A percentile compares a stretch with the other conserved stretches of the same genome.
Evolutionary conservation across 2,113 vertebrate genomes (phyloP).

Genomic region (Andinoacara biseriatus): DNA sequence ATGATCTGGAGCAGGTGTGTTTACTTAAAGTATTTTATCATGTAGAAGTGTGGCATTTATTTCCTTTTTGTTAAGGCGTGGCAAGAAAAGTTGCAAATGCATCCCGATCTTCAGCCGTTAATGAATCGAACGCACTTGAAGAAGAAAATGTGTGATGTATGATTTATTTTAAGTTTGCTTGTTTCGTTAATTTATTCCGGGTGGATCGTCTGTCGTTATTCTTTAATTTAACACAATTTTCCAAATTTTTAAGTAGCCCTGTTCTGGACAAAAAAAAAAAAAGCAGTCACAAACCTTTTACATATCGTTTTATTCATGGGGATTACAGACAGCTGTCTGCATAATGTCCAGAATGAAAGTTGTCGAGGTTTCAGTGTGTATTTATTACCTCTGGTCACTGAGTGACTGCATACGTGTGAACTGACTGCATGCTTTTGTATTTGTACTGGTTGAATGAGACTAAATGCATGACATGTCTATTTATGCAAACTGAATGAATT

Average conservation of each 20-base stretch:
- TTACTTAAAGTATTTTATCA: constrained; percentile 73
- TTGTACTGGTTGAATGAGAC: constrained; percentile 66
- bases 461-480: constrained; percentile 67
- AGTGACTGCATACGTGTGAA: constrained; percentile 62
- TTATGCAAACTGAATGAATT: constrained; percentile 73
- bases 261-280: constrained; percentile 74
- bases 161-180: constrained; percentile 68
- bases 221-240: constrained; percentile 67
- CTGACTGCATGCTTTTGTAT: constrained; percentile 56
- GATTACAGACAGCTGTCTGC: constrained; percentile 69
- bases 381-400: constrained; percentile 74
- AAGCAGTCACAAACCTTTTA: constrained; percentile 73
- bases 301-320: constrained; percentile 74
- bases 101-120: constrained; percentile 44
- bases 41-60: constrained; percentile 55
- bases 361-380: constrained; percentile 69
- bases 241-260: constrained; percentile 73
- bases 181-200: constrained; percentile 76
- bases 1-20: constrained; percentile 70
- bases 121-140: constrained; percentile 51
- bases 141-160: constrained; percentile 42
- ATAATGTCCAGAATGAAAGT: constrained; percentile 75
- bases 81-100: constrained; percentile 20
- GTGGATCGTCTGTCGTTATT: constrained; percentile 65
- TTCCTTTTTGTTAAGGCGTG: constrained; percentile 51